Evolutionary conservation across 2,113 vertebrate species (phyloP).

Genomic region (Petromus typicus): DNA sequence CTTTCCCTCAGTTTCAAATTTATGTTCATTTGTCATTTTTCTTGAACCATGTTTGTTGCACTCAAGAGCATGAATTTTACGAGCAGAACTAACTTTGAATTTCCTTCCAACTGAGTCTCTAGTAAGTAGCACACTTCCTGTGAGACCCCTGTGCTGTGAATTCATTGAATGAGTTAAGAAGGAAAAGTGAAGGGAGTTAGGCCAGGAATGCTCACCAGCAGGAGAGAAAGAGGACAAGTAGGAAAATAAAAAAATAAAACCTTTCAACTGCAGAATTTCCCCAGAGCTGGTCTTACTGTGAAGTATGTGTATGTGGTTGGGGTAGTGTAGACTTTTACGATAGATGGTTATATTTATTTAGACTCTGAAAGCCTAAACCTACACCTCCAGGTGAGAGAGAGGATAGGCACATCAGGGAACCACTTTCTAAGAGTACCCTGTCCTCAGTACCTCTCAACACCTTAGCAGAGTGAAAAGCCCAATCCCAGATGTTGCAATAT

Average conservation of each 20-base stretch:
- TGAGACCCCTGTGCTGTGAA: not conserved
- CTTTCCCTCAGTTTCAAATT: not conserved
- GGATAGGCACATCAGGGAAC: not conserved
- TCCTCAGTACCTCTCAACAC: not conserved
- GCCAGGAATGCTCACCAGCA: not conserved
- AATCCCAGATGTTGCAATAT: accelerated
- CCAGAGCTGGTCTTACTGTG: not conserved
- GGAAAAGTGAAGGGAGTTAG: not conserved
- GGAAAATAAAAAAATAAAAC: not conserved
- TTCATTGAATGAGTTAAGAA: not conserved
- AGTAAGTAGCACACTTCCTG: not conserved
- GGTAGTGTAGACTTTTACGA: not conserved
- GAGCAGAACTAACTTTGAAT: not conserved
- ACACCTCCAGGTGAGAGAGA: not conserved
- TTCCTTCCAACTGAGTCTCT: not conserved
- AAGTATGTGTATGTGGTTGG: not conserved
- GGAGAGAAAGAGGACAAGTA: not conserved
- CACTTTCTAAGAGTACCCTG: accelerated
- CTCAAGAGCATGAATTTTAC: not conserved
- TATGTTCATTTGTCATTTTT: not conserved
- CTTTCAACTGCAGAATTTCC: not conserved
- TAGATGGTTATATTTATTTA: not conserved
- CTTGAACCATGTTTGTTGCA: not conserved
- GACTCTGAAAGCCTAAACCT: not conserved
- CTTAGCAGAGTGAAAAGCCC: not conserved